Percentiles rank a stretch among this genome's conserved stretches.
phyloP scores from a whole-genome alignment of 2,888 invertebrate species.

The Cotesia congregata region DNA sequence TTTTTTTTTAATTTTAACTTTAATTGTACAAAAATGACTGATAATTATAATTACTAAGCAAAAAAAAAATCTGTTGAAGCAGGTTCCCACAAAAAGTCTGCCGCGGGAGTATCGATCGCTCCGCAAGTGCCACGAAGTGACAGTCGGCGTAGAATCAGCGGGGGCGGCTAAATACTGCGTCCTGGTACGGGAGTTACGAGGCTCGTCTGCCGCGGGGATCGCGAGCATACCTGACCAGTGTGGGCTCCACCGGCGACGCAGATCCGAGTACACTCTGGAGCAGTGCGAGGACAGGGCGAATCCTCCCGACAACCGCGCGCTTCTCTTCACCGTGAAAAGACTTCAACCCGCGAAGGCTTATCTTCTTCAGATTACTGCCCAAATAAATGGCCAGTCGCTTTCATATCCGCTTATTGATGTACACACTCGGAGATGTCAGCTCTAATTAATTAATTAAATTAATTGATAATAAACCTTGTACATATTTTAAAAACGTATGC shows the following conservation, averaged over 20 bases:
- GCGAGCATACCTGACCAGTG: slow-evolving; percentile 61
- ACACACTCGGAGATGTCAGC: slow-evolving; percentile 58
- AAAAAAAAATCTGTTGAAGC: slow-evolving; percentile 25
- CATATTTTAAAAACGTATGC: slow-evolving; percentile 48
- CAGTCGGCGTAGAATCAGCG: slow-evolving; percentile 62
- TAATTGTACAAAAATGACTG: background rate
- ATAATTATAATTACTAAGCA: slow-evolving; percentile 5
- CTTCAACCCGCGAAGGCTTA: slow-evolving; percentile 62
- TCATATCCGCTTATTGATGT: slow-evolving; percentile 63
- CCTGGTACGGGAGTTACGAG: slow-evolving; percentile 59
- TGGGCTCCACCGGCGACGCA: slow-evolving; percentile 59
- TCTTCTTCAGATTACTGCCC: slow-evolving; percentile 62
- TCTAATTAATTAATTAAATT: slow-evolving; percentile 40
- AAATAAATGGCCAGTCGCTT: slow-evolving; percentile 58
- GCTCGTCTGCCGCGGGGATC: slow-evolving; percentile 52
- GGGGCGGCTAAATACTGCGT: slow-evolving; percentile 64
- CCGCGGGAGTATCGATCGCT: slow-evolving; percentile 60
- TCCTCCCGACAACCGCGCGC: slow-evolving; percentile 55
- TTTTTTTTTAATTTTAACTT: background rate
- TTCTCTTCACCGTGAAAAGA: slow-evolving; percentile 59
- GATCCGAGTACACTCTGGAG: slow-evolving; percentile 61
- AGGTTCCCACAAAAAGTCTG: slow-evolving; percentile 58
- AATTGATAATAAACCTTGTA: background rate
- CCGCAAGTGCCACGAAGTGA: slow-evolving; percentile 61
- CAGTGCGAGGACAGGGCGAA: slow-evolving; percentile 60